A percentile compares a stretch with the other conserved stretches of the same genome.
Conservation (phyloP, 2,888 invertebrate genomes). For the Dascillus cervinus region DNA sequence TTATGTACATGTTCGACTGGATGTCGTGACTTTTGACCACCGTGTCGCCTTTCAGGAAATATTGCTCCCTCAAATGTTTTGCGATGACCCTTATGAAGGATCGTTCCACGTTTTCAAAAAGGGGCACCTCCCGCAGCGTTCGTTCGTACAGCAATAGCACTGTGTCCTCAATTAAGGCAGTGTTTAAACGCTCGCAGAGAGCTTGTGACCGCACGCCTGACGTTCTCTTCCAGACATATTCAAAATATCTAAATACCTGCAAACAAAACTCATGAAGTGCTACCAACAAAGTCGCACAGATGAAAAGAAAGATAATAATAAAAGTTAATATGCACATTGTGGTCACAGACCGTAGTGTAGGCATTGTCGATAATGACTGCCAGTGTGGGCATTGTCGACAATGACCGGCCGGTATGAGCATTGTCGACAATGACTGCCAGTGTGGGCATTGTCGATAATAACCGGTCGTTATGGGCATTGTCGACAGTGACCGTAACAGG, state of each 20-base stretch:
- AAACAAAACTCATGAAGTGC: too few relatives aligned
- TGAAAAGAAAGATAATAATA: too few relatives aligned
- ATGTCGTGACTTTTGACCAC: constrained; percentile 45
- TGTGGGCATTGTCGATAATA: too few relatives aligned
- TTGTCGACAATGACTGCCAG: too few relatives aligned
- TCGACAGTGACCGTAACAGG: too few relatives aligned
- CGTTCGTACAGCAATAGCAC: constrained; percentile 47
- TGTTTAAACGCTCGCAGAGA: constrained; percentile 46
- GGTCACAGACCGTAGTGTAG: too few relatives aligned
- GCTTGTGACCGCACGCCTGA: constrained; percentile 47
- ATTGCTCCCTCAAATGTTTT: constrained; percentile 47
- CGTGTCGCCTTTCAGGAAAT: constrained; percentile 45
- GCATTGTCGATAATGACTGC: too few relatives aligned
- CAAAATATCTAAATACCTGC: constrained; percentile 46
- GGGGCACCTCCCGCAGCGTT: constrained; percentile 46
- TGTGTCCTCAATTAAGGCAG: constrained; percentile 48
- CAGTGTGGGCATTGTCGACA: too few relatives aligned
- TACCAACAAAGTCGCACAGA: too few relatives aligned
- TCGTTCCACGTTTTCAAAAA: constrained; percentile 48
- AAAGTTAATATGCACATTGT: too few relatives aligned
- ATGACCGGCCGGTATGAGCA: too few relatives aligned
- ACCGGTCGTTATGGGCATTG: too few relatives aligned
- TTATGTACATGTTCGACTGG: constrained; percentile 44
- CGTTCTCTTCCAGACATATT: constrained; percentile 48
- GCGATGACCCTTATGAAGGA: constrained; percentile 50